Evolutionary conservation across 2,888 invertebrate genomes (phyloP).

Genomic region (Acanthosepion lycidas): DNA sequence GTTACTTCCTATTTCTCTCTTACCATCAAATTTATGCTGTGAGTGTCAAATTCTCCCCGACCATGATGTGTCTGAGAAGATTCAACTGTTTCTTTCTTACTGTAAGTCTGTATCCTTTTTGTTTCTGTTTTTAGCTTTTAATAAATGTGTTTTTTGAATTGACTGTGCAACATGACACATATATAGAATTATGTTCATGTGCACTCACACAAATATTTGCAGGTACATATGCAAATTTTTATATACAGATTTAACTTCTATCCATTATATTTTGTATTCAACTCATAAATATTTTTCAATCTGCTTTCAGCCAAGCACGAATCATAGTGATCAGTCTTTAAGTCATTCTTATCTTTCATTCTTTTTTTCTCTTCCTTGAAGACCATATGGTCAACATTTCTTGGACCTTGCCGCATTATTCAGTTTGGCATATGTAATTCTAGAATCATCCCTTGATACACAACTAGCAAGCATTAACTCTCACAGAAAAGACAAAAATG

Average conservation of each 20-base stretch:
- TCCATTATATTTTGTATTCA: not conserved
- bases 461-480: not conserved
- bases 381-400: not conserved
- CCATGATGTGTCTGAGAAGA: no score
- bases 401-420: not conserved
- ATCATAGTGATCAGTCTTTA: not conserved
- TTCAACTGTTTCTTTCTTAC: no score
- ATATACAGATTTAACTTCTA: not conserved
- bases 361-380: not conserved
- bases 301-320: not conserved
- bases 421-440: conserved; percentile 20
- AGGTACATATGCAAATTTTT: no score
- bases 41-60: no score
- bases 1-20: no score
- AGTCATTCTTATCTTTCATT: not conserved
- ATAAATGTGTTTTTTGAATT: no score
- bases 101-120: no score
- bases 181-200: no score
- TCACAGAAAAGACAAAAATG: not conserved
- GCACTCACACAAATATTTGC: no score
- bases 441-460: not conserved
- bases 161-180: no score
- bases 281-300: not conserved
- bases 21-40: no score
- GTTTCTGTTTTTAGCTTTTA: no score